A percentile compares a stretch with the other conserved stretches of the same genome.
Evolutionary conservation across 2,888 invertebrate species (phyloP).

Genomic region (Seira musarum): DNA sequence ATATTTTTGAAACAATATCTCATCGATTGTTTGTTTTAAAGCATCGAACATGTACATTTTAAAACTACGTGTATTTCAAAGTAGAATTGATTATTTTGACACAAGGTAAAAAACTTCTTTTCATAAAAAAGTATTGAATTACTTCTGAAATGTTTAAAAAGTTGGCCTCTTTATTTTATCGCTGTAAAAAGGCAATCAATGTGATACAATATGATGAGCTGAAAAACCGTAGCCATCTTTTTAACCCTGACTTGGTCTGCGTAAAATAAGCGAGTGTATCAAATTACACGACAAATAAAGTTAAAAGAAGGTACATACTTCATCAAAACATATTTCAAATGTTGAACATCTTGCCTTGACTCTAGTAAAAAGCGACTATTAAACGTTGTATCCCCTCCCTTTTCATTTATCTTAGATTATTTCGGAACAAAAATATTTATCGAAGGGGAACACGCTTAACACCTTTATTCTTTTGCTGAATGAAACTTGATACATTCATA

Average conservation of each 20-base stretch:
- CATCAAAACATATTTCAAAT: no score
- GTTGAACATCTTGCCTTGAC: background rate
- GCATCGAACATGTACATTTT: no score
- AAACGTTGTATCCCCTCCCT: background rate
- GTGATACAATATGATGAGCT: background rate
- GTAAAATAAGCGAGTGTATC: background rate
- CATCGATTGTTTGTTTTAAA: no score
- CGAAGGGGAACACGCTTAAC: conserved; percentile 5
- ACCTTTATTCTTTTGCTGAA: conserved; percentile 1
- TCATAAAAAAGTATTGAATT: conserved; percentile 15
- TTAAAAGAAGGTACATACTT: no score
- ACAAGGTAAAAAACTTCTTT: background rate
- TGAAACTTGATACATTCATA: conserved; percentile 9
- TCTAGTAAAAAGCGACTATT: background rate
- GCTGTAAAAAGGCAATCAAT: conserved; percentile 3
- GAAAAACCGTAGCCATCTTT: no score
- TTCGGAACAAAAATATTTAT: background rate
- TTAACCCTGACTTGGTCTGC: no score
- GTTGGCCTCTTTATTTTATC: background rate
- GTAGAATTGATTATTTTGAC: conserved; percentile 3
- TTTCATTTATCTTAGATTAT: background rate
- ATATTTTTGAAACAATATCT: no score
- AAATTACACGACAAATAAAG: background rate
- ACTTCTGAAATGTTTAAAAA: background rate
- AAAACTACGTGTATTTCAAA: no score